phyloP scores from a whole-genome alignment of 2,888 invertebrate species.

The Drosophila monieri region DNA sequence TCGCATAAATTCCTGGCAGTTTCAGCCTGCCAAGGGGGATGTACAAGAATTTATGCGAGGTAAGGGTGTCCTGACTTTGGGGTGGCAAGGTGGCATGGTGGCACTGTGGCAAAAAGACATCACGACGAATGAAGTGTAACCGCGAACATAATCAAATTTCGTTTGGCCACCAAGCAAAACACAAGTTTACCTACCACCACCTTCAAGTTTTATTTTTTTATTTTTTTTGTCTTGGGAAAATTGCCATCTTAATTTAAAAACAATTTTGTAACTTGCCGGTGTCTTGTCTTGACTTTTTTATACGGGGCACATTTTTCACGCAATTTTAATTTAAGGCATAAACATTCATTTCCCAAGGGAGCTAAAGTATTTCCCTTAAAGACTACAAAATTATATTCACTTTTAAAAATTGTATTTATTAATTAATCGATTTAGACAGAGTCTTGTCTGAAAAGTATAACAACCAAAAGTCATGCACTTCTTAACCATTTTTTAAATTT shows the following conservation, averaged over 20 bases:
- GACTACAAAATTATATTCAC: not conserved
- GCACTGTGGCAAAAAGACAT: constrained; percentile 2
- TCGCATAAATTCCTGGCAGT: constrained; percentile 72
- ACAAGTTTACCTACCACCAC: constrained; percentile 47
- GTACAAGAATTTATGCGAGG: constrained; percentile 65
- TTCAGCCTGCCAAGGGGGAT: constrained; percentile 11
- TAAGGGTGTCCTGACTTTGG: not conserved
- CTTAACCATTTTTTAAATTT: constrained; percentile 13
- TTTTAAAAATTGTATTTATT: not conserved
- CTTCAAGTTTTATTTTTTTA: not conserved
- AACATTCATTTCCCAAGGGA: constrained; percentile 62
- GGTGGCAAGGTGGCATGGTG: not conserved
- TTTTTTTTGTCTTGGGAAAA: constrained; percentile 39
- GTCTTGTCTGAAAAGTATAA: not conserved
- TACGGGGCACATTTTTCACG: constrained; percentile 29
- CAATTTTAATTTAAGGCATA: constrained; percentile 39
- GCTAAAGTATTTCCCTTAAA: not conserved
- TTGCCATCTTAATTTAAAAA: constrained; percentile 78
- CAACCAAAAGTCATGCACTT: not conserved
- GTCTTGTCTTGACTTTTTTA: constrained; percentile 15
- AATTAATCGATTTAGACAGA: not conserved
- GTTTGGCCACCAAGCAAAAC: constrained; percentile 25
- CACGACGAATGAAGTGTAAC: constrained; percentile 71
- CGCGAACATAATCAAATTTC: constrained; percentile 77
- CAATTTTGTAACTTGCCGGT: constrained; percentile 54